Conservation (phyloP, 2,888 invertebrate species). For the Bombyx huttoni region DNA sequence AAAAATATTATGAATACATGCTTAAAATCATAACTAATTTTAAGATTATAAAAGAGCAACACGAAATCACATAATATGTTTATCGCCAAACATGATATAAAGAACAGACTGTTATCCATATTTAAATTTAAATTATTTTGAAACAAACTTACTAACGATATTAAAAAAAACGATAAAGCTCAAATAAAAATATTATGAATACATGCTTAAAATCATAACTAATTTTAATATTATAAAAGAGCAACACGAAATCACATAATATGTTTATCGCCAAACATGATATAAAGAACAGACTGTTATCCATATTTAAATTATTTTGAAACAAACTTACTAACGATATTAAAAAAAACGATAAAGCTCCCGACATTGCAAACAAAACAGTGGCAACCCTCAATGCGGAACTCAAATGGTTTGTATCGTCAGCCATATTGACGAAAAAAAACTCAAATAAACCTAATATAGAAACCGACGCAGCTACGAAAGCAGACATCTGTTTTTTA, state of each 20-base stretch:
- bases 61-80: slow-evolving; percentile 13
- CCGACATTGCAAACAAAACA: slow-evolving; percentile 13
- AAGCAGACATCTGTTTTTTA: slow-evolving; percentile 10
- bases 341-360: slow-evolving; percentile 9
- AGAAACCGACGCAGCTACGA: slow-evolving; percentile 7
- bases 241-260: slow-evolving; percentile 10
- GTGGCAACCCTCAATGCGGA: slow-evolving; percentile 12
- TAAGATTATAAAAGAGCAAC: slow-evolving; percentile 13
- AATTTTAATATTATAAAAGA: slow-evolving; percentile 12
- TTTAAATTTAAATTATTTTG: slow-evolving; percentile 8
- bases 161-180: slow-evolving; percentile 7
- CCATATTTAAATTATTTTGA: slow-evolving; percentile 7
- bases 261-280: slow-evolving; percentile 12
- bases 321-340: slow-evolving; percentile 9
- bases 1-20: slow-evolving; percentile 7
- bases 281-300: slow-evolving; percentile 10
- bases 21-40: not conserved
- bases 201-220: not conserved
- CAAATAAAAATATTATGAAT: slow-evolving; percentile 9
- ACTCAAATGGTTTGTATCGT: not conserved
- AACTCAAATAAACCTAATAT: slow-evolving; percentile 10
- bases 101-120: slow-evolving; percentile 10
- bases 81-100: slow-evolving; percentile 9
- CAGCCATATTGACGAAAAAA: slow-evolving; percentile 1
- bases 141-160: slow-evolving; percentile 9